These are phyloP conservation scores for Oopsacas minuta DNA, from an alignment of 37 sponge, comb jelly and placozoan genomes.

Conservation along the genomic window DNA sequence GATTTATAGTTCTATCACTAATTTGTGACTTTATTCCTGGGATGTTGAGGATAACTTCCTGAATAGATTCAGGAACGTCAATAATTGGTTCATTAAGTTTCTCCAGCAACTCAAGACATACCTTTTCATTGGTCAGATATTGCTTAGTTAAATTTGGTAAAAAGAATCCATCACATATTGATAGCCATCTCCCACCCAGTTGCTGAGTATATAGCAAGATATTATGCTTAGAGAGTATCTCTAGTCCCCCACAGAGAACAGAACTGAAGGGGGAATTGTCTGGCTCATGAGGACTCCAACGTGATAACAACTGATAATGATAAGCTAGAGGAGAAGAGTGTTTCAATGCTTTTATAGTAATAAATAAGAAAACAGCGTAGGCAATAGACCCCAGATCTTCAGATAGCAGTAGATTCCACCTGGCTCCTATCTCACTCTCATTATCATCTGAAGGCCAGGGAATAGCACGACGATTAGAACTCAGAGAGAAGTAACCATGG, in stretches of 20 bases:
- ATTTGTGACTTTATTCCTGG: background rate
- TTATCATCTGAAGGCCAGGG: background rate
- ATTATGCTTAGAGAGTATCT: background rate
- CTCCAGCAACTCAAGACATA: background rate
- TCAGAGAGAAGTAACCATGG: constrained; percentile 15
- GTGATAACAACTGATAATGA: constrained; percentile 2
- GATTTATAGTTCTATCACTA: background rate
- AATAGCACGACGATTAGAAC: background rate
- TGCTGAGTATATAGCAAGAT: background rate
- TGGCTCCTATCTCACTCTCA: background rate
- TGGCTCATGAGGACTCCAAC: background rate
- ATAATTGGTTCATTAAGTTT: background rate
- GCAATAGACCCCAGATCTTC: background rate
- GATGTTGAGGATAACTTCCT: background rate
- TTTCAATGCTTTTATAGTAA: background rate
- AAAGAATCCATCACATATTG: background rate
- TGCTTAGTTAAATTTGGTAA: background rate
- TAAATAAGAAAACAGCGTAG: background rate
- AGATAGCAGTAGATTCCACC: background rate
- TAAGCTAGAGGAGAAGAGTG: background rate
- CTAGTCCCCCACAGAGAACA: background rate
- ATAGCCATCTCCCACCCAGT: background rate
- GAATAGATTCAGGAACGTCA: background rate
- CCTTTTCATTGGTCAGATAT: background rate
- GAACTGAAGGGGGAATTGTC: background rate